Evolutionary conservation across 2,797 vertebrate species (phyloP).

Genomic region (Sebastes steindachneri): DNA sequence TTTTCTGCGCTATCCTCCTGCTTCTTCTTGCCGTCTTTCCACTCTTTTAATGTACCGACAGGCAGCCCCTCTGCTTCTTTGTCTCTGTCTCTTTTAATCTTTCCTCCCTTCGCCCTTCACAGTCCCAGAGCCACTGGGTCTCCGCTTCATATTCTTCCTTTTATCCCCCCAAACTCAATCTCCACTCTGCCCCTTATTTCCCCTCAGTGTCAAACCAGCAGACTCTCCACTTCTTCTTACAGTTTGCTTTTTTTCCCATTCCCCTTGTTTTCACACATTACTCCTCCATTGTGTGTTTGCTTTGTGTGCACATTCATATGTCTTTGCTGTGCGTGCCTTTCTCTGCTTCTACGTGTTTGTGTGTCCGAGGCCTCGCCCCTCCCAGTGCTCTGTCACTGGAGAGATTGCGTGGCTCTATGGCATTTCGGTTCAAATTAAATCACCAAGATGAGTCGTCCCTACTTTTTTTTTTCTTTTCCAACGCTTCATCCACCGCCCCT

Average conservation of each 20-base stretch:
- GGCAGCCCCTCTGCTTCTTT: conserved; percentile 11
- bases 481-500: conserved; percentile 44
- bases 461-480: conserved; percentile 48
- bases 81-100: conserved; percentile 48
- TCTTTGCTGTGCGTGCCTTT: conserved; percentile 13
- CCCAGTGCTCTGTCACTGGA: conserved; percentile 65
- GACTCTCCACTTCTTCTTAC: conserved; percentile 7
- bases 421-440: conserved; percentile 81
- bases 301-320: conserved; percentile 14
- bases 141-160: conserved; percentile 36
- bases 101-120: conserved; percentile 53
- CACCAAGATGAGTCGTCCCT: conserved; percentile 66
- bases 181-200: conserved; percentile 28
- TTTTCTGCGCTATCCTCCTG: conserved; percentile 29
- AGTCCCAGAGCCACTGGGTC: conserved; percentile 42
- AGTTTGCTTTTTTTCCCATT: background rate
- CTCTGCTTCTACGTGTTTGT: background rate
- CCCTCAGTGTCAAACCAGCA: conserved; percentile 41
- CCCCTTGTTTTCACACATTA: conserved; percentile 6
- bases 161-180: conserved; percentile 28
- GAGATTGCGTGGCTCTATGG: conserved; percentile 64
- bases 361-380: conserved; percentile 48
- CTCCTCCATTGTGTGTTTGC: conserved; percentile 22
- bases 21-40: conserved; percentile 21
- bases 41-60: conserved; percentile 39